A percentile compares a stretch with the other conserved stretches of the same genome.
phyloP scores from a whole-genome alignment of 2,888 invertebrate species.

The Dynastes maya region DNA sequence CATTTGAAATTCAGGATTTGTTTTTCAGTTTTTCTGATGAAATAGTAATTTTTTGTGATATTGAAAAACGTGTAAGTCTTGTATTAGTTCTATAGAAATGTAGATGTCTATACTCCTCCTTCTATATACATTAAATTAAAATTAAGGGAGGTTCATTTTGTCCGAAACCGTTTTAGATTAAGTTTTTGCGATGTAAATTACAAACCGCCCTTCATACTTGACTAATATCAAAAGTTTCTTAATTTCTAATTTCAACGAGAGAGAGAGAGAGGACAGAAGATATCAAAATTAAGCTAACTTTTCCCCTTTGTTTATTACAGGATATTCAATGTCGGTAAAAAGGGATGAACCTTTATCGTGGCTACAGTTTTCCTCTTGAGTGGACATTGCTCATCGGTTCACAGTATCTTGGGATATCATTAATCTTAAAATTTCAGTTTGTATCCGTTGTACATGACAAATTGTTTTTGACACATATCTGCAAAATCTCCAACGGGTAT shows the following conservation, averaged over 20 bases:
- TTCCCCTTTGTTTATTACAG: constrained; percentile 54
- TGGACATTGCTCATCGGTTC: constrained; percentile 55
- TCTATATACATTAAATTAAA: constrained; percentile 2
- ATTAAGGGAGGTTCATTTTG: neutral
- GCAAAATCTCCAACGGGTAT: constrained; percentile 20
- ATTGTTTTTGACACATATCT: constrained; percentile 53
- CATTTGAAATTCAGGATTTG: too few species aligned
- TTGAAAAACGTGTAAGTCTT: too few species aligned
- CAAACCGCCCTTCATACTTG: constrained; percentile 42
- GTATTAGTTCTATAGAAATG: too few species aligned
- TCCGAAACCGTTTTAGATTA: too few species aligned
- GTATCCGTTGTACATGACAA: constrained; percentile 56
- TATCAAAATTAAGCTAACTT: constrained; percentile 55
- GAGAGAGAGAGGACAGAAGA: constrained; percentile 43
- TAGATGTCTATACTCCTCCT: neutral
- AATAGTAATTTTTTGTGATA: too few species aligned
- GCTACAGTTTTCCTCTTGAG: constrained; percentile 54
- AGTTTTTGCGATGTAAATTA: constrained; percentile 12
- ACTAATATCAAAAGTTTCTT: constrained; percentile 57
- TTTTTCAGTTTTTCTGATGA: too few species aligned
- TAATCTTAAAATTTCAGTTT: constrained; percentile 58
- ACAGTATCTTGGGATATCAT: constrained; percentile 54
- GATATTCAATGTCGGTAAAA: constrained; percentile 44
- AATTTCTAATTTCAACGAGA: constrained; percentile 57
- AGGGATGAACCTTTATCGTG: constrained; percentile 53